These are phyloP conservation scores for Ferrisia virgata DNA, from an alignment of 2,888 invertebrate species.

Conservation along the genomic window DNA sequence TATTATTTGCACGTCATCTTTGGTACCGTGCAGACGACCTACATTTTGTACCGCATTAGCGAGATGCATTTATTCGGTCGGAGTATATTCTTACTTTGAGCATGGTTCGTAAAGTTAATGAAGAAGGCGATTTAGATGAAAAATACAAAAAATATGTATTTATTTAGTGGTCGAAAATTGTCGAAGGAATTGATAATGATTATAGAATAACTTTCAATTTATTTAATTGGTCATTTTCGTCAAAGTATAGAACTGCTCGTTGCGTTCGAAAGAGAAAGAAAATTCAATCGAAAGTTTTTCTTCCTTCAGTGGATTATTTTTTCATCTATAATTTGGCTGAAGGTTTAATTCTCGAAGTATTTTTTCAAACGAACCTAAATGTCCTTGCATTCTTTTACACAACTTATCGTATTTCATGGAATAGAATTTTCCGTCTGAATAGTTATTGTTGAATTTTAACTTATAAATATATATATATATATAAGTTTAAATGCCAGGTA, in stretches of 20 bases:
- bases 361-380: not conserved
- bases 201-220: no score
- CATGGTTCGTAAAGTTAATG: no score
- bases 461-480: no score
- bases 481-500: no score
- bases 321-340: not conserved
- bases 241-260: not conserved
- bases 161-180: no score
- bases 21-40: not conserved
- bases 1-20: not conserved
- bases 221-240: no score
- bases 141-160: no score
- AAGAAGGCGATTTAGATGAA: no score
- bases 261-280: not conserved
- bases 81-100: no score
- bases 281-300: not conserved
- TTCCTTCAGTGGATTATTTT: not conserved
- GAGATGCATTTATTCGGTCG: not conserved
- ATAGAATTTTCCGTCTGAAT: not conserved
- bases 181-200: no score
- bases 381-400: not conserved
- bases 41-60: not conserved
- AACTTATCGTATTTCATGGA: not conserved
- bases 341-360: not conserved
- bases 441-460: not conserved